Evolutionary conservation across 2,113 vertebrate species (phyloP), one percentile per base, ranked within the genome.

Genomic region (Crotophaga sulcirostris): DNA sequence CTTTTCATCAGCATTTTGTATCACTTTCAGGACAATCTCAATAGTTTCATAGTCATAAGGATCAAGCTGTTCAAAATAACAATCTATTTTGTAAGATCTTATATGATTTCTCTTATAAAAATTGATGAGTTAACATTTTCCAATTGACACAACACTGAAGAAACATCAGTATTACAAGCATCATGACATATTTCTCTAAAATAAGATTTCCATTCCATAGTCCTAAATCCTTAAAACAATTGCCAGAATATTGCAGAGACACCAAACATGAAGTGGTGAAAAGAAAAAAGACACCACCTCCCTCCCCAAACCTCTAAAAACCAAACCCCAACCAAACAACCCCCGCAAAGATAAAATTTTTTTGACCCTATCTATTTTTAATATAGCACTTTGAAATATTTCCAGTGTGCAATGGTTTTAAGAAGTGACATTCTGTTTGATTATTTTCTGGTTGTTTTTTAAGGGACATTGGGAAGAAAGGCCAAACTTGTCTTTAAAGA

Each of bases 1-100:
- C 77, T 97, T 98, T 63, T 99, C 99, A 84, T 99, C 98, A 9
- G 98, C 98, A 68, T 96, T 98, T 92, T 99, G 98, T 40, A 99
- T 98, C 89, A 99, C 98, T 92, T 98, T 98, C 79, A 99, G 97
- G 86, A 99, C 96, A 45, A 98, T 97, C 95, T 99, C 99, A 47
- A 99, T 98, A 94, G 98, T 98, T 97, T 99, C 99, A 24, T 99
- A 99, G 92, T 99, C 98, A 84, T 99, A 99, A 11, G 99, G 99
- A 95, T 99, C 99, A 94, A 99, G 98, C 99, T 99, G 97, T 52
- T 93, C n/a, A 94, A 86, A 82, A 77, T 17, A 96, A 81, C 4
- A 0, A 66, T 33, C 4, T 49, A 1, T n/a, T 79, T 92, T 36
- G 47, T 24, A 42, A 84, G 26, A 7, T 42, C 7, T 60, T 28